Evolutionary conservation across 2,888 invertebrate species (phyloP), one percentile per base, ranked within the genome.

Genomic region (Sarcophaga caerulescens): DNA sequence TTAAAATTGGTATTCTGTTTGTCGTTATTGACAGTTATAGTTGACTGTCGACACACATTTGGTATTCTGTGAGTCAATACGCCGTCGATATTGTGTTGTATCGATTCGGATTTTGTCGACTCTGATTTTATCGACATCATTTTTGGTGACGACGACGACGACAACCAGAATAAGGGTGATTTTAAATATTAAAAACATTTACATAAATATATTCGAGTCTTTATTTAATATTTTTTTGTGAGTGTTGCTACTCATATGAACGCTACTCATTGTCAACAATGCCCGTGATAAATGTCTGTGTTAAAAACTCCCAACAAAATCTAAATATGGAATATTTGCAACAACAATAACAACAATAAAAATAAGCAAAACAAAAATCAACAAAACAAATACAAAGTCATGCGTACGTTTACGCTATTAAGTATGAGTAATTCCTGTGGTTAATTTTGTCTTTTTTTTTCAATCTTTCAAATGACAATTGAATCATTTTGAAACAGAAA

Each of bases 321-420:
- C 82, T 82, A 80, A 81, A 84, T 81, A 81, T 78, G 84, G 83
- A 81, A 81, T 69, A 80, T 80, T 77, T 23, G 23, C 73, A 74
- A 69, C 23, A 63, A 47, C 57, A 76, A 35, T 35, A 35, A 35
- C 35, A 35, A 35, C 35, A 35, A 4, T n/a, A n/a, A 25, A 8
- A 35, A 8, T 2, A 2, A 35, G 35, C 35, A 35, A 35, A 35
- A 35, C 35, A 8, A 35, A 35, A 35, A 35, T 35, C 8, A 60
- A 23, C 25, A 23, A 75, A 84, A 73, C 63, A 84, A 63, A 81
- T 44, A 60, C 62, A 74, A 70, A 45, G 17, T 23, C 35, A 57
- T 84, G 75, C 70, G 65, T 77, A 59, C 35, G 19, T 35, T 8
- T 35, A 71, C 44, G 23, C 19, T 69, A 59, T 57, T 45, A 75